Base-by-base conservation (phyloP, 2,888 invertebrate genomes). In the Ochropleura plecta region DNA sequence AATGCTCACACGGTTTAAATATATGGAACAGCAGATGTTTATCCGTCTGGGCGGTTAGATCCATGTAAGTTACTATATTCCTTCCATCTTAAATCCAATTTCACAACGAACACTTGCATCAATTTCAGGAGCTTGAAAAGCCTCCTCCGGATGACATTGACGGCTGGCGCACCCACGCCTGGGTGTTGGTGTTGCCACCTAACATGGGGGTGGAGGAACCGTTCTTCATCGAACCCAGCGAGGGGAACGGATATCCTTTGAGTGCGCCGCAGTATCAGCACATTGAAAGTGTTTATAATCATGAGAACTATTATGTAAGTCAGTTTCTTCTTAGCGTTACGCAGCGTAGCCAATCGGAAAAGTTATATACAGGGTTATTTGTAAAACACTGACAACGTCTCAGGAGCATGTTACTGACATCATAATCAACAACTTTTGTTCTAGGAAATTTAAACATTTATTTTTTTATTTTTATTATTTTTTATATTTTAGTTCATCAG, bases 281-380 rank as follows among this genome's bases (percentile, higher is more conserved):
- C 0, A 96, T 99, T 7, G 99, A 99, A 90, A 98, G 98, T 84
- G 94, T 99, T 69, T 99, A 99, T 97, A 99, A 99, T 89, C 95
- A 99, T 89, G 95, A 97, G 69, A 99, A 99, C 94, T 99, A 98
- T 92, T 98, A 98, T 96, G 97, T 97, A 81, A 94, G 95, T 90
- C 9, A 0, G 0, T 7, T 18, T 44, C 0, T n/a, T 14, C 20
- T 48, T 6, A 3, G 6, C 10, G 18, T 6, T 16, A 20, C 40
- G 12, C 16, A 51, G 5, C 30, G 30, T 30, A 30, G 30, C 30
- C 30, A 3, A 30, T 30, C 30, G 3, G 30, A 30, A 30, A 30
- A 2, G 30, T n/a, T n/a, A n/a, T n/a, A n/a, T n/a, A n/a, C n/a
- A n/a, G n/a, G n/a, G n/a, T n/a, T n/a, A n/a, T n/a, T n/a, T n/a